Conservation (phyloP, 2,888 invertebrate species). For the Minunthozetes semirufus region DNA sequence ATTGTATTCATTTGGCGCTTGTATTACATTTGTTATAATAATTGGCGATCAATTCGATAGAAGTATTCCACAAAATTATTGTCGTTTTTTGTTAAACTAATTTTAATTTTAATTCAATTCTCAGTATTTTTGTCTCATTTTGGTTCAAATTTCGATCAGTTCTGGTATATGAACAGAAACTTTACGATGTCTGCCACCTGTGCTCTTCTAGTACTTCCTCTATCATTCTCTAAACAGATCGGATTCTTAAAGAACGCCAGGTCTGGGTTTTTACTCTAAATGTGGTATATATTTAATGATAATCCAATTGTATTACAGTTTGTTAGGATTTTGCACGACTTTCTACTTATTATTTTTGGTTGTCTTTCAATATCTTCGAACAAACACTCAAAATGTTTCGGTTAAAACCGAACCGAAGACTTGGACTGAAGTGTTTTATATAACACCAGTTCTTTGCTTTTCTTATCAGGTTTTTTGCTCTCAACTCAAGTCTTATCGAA, state of each 20-base stretch:
- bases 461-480: slow-evolving; percentile 53
- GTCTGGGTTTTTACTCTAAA: slow-evolving; percentile 40
- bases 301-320: slow-evolving; percentile 6
- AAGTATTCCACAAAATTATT: slow-evolving; percentile 17
- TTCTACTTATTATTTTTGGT: slow-evolving; percentile 55
- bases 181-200: slow-evolving; percentile 53
- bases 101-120: slow-evolving; percentile 39
- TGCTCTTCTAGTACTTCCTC: slow-evolving; percentile 54
- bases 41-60: slow-evolving; percentile 59
- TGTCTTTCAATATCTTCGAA: slow-evolving; percentile 49
- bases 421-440: slow-evolving; percentile 54
- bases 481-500: slow-evolving; percentile 42
- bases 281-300: neutral
- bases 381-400: slow-evolving; percentile 46
- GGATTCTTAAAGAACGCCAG: slow-evolving; percentile 56
- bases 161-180: slow-evolving; percentile 55
- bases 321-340: slow-evolving; percentile 50
- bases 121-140: slow-evolving; percentile 51
- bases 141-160: slow-evolving; percentile 53
- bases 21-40: slow-evolving; percentile 58
- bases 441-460: slow-evolving; percentile 59
- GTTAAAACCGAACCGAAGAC: slow-evolving; percentile 52
- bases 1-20: slow-evolving; percentile 58
- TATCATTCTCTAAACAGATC: slow-evolving; percentile 57
- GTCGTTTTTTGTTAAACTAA: slow-evolving; percentile 3